Conservation (phyloP, 2,888 invertebrate genomes). For the Chrysina gloriosa region DNA sequence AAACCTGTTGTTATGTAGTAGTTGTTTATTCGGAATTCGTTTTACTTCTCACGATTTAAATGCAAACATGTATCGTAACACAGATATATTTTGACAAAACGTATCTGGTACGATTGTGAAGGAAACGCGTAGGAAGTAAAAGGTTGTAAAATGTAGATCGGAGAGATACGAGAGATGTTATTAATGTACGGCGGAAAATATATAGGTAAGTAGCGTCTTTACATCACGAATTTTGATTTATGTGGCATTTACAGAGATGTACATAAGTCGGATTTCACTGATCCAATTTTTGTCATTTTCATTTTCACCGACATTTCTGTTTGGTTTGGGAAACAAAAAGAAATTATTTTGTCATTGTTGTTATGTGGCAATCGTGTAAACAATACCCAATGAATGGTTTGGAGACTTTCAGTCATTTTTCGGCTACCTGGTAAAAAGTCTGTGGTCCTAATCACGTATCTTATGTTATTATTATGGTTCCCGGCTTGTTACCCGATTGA, state of each 20-base stretch:
- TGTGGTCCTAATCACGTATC: too few relatives aligned
- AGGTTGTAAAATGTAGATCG: background rate
- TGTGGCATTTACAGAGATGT: background rate
- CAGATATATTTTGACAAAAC: background rate
- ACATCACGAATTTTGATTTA: background rate
- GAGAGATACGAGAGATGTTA: background rate
- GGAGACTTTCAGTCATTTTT: too few relatives aligned
- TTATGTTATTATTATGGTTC: too few relatives aligned
- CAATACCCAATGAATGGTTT: background rate
- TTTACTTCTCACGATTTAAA: constrained; percentile 17
- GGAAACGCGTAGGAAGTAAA: background rate
- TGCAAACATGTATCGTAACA: background rate
- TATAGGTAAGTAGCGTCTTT: background rate
- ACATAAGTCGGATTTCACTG: background rate
- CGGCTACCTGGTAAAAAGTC: too few relatives aligned
- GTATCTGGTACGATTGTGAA: background rate
- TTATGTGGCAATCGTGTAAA: too few relatives aligned
- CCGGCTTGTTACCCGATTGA: too few relatives aligned
- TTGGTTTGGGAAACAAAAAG: background rate
- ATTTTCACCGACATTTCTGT: background rate
- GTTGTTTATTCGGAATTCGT: background rate
- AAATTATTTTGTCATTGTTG: background rate
- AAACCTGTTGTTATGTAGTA: background rate
- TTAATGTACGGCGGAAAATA: too few relatives aligned
- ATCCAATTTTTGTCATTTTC: background rate